Evolutionary conservation across 2,797 vertebrate genomes (phyloP), one percentile per base, ranked within the genome.

Genomic region (Tadarida brasiliensis): DNA sequence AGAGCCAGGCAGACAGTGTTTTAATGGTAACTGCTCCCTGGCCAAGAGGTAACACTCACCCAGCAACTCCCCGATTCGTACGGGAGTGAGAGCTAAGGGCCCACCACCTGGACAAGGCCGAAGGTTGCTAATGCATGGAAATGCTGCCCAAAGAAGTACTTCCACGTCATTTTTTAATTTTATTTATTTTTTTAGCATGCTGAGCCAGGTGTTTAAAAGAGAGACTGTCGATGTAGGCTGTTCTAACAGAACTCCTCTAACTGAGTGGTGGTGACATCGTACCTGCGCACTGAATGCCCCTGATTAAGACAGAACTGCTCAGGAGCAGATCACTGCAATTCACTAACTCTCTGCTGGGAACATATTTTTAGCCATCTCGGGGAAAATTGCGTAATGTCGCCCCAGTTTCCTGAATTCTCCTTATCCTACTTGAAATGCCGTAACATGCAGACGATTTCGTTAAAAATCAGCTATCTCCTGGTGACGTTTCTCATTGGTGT

Each of bases 361-460:
- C 20, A 16, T 92, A 97, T 96, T 97, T 97, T 96, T 97, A 97
- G 94, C 68, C 74, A 76, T 96, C 74, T 91, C 20, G 4, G 90
- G 65, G 67, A 95, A 83, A 88, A 67, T 14, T 96, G 26, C 26
- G 0, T 93, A 92, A 96, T 68, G 3, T n/a, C 89, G 61, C 28
- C 83, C 94, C 73, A 83, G 68, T 96, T 96, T 95, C 56, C 65
- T 78, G 63, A 63, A 56, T 26, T 89, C 59, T 77, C 44, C 54
- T 73, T 90, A 74, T 59, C n/a, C 88, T 56, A 80, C 24, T 56
- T 80, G 76, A 96, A 78, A 87, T 77, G 54, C 8, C n/a, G 87
- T 47, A 56, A 49, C 15, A 44, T 7, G n/a, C 91, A 95, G 85
- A 76, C 0, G 14, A 82, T 78, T 93, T 90, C 57, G 11, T 96